phyloP scores from a whole-genome alignment of 2,797 vertebrate species.

The Hybognathus amarus region DNA sequence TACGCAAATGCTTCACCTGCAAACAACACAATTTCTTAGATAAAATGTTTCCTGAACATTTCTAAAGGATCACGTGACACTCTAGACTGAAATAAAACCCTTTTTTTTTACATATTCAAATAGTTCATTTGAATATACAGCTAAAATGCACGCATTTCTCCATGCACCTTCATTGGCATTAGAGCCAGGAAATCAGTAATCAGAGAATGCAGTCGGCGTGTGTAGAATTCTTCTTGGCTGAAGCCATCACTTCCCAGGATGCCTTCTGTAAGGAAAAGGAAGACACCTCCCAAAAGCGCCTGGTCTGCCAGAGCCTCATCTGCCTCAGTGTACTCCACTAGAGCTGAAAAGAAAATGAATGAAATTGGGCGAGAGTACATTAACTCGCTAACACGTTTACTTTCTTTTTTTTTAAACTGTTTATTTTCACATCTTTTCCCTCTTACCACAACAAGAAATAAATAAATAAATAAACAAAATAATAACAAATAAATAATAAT shows the following conservation, averaged over 20 bases:
- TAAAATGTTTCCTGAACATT: too few relatives aligned
- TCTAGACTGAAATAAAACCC: too few relatives aligned
- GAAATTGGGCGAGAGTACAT: not conserved
- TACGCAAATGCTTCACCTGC: constrained; percentile 96
- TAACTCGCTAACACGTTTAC: too few relatives aligned
- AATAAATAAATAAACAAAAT: too few relatives aligned
- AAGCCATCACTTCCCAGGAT: constrained; percentile 90
- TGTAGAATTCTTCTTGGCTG: constrained; percentile 92
- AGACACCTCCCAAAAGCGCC: constrained; percentile 89
- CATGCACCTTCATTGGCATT: constrained; percentile 97
- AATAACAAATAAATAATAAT: too few relatives aligned
- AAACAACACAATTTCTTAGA: constrained; percentile 19
- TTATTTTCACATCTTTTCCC: too few relatives aligned
- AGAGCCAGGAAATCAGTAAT: constrained; percentile 95
- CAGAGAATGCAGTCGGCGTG: constrained; percentile 91
- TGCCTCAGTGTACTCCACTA: constrained; percentile 95
- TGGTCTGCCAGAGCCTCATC: constrained; percentile 93
- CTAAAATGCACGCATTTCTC: not conserved
- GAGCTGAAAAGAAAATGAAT: constrained; percentile 70
- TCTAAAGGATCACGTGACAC: too few relatives aligned
- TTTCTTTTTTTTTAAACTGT: too few relatives aligned
- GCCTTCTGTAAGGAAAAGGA: constrained; percentile 93
- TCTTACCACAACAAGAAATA: too few relatives aligned
- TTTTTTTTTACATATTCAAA: not conserved
- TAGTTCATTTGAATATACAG: not conserved